Conservation (phyloP, 2,113 vertebrate species). For the Elanoides forficatus region DNA sequence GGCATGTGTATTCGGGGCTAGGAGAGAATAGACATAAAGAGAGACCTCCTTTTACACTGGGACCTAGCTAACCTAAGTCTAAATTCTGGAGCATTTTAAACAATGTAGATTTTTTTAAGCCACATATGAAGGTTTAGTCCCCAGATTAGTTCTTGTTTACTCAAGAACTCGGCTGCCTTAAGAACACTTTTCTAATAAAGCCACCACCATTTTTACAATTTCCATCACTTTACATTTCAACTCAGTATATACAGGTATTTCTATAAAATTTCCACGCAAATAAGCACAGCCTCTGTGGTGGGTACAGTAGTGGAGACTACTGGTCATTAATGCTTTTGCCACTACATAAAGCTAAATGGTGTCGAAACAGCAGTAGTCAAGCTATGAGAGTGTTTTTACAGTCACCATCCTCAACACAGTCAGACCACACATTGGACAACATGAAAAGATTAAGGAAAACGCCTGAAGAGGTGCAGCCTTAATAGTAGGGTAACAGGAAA, state of each 20-base stretch:
- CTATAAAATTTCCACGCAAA: background rate
- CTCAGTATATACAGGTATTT: background rate
- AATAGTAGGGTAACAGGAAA: background rate
- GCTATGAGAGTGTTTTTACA: background rate
- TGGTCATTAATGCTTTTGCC: background rate
- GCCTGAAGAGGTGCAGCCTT: background rate
- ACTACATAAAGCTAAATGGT: background rate
- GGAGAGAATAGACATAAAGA: constrained; percentile 74
- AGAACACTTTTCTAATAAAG: background rate
- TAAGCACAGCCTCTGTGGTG: background rate
- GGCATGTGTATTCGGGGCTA: constrained; percentile 74
- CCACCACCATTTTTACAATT: background rate
- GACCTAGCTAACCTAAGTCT: constrained; percentile 67
- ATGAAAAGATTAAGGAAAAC: background rate
- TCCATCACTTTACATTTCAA: background rate
- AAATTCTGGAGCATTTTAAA: constrained; percentile 44
- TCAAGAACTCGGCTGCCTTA: background rate
- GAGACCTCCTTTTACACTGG: constrained; percentile 70
- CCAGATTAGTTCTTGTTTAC: background rate
- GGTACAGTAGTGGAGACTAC: background rate
- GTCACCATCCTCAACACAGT: background rate
- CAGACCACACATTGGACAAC: background rate
- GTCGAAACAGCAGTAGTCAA: background rate
- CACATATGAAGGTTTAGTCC: background rate
- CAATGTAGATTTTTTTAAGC: background rate